Conservation (phyloP, 2,113 vertebrate genomes). For the Beaufortia kweichowensis region DNA sequence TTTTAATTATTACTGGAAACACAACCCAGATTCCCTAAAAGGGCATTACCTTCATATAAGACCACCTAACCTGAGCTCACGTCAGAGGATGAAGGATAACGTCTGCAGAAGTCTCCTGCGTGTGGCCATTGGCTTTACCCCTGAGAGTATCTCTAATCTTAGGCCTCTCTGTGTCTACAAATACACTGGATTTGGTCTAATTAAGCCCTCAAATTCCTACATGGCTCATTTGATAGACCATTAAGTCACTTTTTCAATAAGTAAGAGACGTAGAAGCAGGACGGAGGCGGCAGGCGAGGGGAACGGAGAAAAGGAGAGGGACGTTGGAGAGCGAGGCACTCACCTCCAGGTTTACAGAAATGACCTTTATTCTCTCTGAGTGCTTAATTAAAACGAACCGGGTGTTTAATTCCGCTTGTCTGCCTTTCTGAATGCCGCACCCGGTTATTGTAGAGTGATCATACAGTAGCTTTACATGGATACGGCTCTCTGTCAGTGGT, state of each 20-base stretch:
- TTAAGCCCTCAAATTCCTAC: conserved; percentile 72
- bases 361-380: conserved; percentile 52
- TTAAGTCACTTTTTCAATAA: conserved; percentile 60
- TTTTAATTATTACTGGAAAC: background rate
- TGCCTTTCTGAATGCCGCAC: background rate
- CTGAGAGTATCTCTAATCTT: background rate
- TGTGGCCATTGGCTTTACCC: background rate
- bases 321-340: background rate
- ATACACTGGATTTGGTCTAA: conserved; percentile 72
- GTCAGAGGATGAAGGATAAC: background rate
- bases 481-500: background rate
- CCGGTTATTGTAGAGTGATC: background rate
- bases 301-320: background rate
- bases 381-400: conserved; percentile 51
- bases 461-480: background rate
- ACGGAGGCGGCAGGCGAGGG: background rate
- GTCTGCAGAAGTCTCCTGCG: conserved; percentile 47
- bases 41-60: background rate
- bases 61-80: background rate
- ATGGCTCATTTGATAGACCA: conserved; percentile 73
- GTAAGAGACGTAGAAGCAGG: conserved; percentile 25
- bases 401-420: background rate
- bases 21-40: background rate
- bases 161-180: conserved; percentile 59
- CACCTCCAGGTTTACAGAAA: conserved; percentile 45